These are phyloP conservation scores for Eristalinus sepulchralis DNA, from an alignment of 2,888 invertebrate genomes.

Conservation along the genomic window DNA sequence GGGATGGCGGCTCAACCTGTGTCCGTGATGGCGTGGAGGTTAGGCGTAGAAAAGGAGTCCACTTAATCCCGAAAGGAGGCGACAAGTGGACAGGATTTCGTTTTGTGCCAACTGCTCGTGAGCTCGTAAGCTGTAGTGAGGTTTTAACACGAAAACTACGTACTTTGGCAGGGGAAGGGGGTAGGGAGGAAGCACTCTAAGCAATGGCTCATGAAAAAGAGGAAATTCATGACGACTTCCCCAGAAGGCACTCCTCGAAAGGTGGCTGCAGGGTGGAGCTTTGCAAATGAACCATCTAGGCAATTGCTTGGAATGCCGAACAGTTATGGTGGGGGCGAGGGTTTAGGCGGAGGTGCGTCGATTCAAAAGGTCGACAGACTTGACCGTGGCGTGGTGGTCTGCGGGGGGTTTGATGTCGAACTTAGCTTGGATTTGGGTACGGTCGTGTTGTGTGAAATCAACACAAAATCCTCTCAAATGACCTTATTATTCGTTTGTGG, in stretches of 20 bases:
- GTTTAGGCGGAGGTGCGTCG: neutral
- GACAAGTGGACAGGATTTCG: conserved; percentile 58
- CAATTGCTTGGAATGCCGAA: neutral
- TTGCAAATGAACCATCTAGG: neutral
- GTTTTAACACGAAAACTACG: conserved; percentile 41
- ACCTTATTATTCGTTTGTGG: too few species aligned
- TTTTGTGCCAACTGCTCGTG: conserved; percentile 27
- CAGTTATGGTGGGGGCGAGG: neutral
- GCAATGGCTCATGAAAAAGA: neutral
- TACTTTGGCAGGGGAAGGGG: neutral
- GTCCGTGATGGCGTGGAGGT: conserved; percentile 42
- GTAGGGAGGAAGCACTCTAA: neutral
- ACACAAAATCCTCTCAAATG: neutral
- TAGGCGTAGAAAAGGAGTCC: conserved; percentile 40
- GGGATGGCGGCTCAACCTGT: neutral
- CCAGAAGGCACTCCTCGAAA: neutral
- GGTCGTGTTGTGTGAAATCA: neutral
- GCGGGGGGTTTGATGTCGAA: neutral
- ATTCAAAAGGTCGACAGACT: neutral
- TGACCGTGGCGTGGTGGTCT: neutral
- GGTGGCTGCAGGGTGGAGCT: neutral
- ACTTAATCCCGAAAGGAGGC: conserved; percentile 48
- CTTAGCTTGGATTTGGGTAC: neutral
- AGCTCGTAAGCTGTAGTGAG: conserved; percentile 23
- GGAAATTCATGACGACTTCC: neutral